Percentiles rank a stretch among this genome's conserved stretches.
These are phyloP conservation scores for Ditylenchus dipsaci DNA, from an alignment of 1,140 invertebrate species.

Conservation along the genomic window DNA sequence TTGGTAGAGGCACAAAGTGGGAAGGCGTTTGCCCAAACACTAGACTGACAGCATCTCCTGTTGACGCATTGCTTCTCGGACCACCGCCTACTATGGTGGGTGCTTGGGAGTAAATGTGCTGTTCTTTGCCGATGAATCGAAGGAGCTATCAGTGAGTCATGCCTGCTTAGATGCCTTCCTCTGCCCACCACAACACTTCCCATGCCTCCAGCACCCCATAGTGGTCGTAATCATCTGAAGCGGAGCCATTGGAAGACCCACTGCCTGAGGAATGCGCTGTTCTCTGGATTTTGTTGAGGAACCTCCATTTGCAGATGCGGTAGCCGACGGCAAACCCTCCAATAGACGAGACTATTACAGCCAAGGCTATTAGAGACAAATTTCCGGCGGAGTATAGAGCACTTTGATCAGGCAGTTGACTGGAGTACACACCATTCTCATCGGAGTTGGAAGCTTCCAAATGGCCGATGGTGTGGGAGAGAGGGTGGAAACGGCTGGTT, in stretches of 20 bases:
- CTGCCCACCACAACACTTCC: constrained; percentile 32
- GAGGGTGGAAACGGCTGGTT: background rate
- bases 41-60: constrained; percentile 48
- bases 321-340: constrained; percentile 52
- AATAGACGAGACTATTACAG: constrained; percentile 32
- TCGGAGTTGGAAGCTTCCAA: constrained; percentile 24
- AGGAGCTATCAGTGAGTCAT: constrained; percentile 41
- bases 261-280: constrained; percentile 34
- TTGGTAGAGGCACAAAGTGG: constrained; percentile 32
- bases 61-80: constrained; percentile 10
- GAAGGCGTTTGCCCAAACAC: constrained; percentile 35
- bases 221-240: constrained; percentile 25
- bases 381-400: constrained; percentile 19
- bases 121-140: constrained; percentile 6
- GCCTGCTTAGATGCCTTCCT: constrained; percentile 46
- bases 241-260: constrained; percentile 49
- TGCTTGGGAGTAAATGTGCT: constrained; percentile 13
- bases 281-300: constrained; percentile 25
- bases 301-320: constrained; percentile 48
- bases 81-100: constrained; percentile 3
- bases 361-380: constrained; percentile 33
- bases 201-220: constrained; percentile 36
- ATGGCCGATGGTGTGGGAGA: constrained; percentile 14
- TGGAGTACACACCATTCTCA: background rate
- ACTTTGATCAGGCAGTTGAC: background rate